These are phyloP conservation scores for Tetramorium parvispinum DNA, from an alignment of 1,140 invertebrate species.

Conservation along the genomic window DNA sequence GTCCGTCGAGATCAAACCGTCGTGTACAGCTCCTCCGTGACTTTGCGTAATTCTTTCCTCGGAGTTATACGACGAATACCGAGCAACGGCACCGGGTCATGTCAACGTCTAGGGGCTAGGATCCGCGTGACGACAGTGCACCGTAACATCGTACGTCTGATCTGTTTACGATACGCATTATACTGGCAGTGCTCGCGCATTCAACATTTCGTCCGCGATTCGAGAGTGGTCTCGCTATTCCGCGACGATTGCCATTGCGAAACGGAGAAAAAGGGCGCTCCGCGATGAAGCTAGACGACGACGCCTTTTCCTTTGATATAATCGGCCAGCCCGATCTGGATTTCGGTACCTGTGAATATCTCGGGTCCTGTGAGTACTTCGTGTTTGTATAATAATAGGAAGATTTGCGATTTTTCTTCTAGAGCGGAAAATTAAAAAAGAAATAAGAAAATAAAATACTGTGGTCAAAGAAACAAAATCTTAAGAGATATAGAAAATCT, in stretches of 20 bases:
- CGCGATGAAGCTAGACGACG: slow-evolving; percentile 23
- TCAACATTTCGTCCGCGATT: not conserved
- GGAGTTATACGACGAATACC: not conserved
- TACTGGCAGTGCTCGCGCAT: not conserved
- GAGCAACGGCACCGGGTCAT: not conserved
- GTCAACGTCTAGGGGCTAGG: not conserved
- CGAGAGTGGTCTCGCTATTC: not conserved
- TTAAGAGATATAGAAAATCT: not conserved
- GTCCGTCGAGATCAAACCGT: slow-evolving; percentile 56
- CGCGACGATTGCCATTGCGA: not conserved
- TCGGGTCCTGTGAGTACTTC: not conserved
- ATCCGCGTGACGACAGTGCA: slow-evolving; percentile 11
- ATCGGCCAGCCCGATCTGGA: not conserved
- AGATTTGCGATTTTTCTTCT: not conserved
- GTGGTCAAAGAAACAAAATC: not conserved
- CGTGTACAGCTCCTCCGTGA: not conserved
- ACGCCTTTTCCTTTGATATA: not conserved
- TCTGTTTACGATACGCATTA: not conserved
- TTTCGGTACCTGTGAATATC: slow-evolving; percentile 6
- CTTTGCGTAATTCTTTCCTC: not conserved
- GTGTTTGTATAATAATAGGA: not conserved
- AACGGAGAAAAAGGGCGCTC: not conserved
- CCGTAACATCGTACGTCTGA: not conserved
- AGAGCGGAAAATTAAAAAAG: not conserved
- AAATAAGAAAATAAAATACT: not conserved